phyloP scores from a whole-genome alignment of 1,140 invertebrate genomes.

The Pollicipes pollicipes region DNA sequence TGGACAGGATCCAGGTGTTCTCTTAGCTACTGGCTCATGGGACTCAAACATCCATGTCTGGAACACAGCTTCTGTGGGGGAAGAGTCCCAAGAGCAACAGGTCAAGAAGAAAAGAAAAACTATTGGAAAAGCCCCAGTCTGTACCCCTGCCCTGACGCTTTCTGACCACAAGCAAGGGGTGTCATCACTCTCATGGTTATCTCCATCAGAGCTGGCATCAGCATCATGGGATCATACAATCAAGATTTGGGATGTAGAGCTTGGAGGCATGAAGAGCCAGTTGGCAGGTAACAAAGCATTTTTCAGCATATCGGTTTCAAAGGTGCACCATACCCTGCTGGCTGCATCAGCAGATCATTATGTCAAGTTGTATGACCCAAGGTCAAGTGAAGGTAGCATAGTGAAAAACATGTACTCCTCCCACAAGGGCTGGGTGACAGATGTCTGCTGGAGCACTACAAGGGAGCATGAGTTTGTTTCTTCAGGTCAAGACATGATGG shows the following conservation, averaged over 20 bases:
- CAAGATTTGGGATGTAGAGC: conserved; percentile 79
- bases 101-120: neutral
- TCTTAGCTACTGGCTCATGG: neutral
- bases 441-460: conserved; percentile 71
- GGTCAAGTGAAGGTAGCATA: conserved; percentile 56
- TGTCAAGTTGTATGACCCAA: conserved; percentile 75
- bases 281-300: conserved; percentile 77
- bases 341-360: conserved; percentile 78
- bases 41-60: neutral
- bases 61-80: neutral
- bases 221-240: conserved; percentile 90
- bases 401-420: conserved; percentile 76
- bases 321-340: conserved; percentile 49
- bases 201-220: conserved; percentile 46
- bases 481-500: conserved; percentile 69
- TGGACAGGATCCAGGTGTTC: neutral
- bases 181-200: neutral
- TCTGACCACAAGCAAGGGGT: neutral
- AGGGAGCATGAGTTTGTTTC: conserved; percentile 78
- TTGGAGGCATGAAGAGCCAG: conserved; percentile 60
- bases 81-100: neutral
- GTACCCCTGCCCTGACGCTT: neutral
- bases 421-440: conserved; percentile 78
- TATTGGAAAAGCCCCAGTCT: neutral
- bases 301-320: conserved; percentile 68